Evolutionary conservation across 2,113 vertebrate genomes (phyloP).

Genomic region (Spheniscus mendiculus): DNA sequence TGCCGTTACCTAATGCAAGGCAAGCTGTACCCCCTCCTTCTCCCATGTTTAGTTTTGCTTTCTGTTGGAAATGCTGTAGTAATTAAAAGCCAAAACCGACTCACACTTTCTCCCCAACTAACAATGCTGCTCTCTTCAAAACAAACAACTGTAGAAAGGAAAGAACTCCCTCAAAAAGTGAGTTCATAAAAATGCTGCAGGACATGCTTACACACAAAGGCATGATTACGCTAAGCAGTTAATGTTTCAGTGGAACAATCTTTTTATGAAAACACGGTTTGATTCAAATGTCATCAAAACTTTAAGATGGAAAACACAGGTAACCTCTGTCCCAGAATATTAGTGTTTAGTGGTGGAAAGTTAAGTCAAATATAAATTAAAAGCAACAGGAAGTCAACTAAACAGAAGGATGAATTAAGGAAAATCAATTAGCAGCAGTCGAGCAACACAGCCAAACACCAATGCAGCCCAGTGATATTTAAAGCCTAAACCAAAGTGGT

Average conservation of each 20-base stretch:
- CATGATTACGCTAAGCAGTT: neutral
- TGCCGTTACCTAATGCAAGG: neutral
- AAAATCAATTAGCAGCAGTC: neutral
- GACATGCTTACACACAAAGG: neutral
- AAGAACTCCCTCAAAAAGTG: neutral
- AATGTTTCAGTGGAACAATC: neutral
- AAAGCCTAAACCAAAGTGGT: neutral
- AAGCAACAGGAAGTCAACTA: conserved; percentile 21
- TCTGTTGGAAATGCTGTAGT: neutral
- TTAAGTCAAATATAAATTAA: neutral
- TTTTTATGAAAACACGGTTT: neutral
- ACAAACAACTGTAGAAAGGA: neutral
- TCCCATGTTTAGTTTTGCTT: neutral
- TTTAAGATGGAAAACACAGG: neutral
- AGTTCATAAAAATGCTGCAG: neutral
- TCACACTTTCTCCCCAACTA: neutral
- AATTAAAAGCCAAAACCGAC: neutral
- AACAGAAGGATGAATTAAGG: neutral
- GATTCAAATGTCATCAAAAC: neutral
- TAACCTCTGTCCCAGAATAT: neutral
- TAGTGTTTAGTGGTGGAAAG: neutral
- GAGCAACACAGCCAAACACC: neutral
- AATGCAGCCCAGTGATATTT: neutral
- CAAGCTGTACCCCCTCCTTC: neutral
- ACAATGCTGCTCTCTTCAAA: neutral